Conservation (phyloP, 2,797 vertebrate genomes). For the Leptatherina wallacei region DNA sequence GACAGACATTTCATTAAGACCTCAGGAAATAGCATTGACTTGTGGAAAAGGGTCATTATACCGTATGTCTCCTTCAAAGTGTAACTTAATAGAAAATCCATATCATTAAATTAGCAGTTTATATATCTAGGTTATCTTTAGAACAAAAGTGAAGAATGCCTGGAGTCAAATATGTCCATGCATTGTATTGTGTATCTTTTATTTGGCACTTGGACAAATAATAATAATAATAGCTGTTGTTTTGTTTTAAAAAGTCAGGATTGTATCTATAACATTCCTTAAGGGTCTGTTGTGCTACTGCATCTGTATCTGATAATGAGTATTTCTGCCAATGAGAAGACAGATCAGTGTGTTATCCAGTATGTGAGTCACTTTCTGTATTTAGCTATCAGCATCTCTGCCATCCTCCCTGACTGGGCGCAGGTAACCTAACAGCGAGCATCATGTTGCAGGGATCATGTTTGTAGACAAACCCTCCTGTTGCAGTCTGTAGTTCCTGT, state of each 20-base stretch:
- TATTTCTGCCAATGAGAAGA: conserved; percentile 1
- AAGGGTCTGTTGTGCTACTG: neutral
- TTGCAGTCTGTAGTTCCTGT: conserved; percentile 32
- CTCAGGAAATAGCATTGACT: neutral
- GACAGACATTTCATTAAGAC: neutral
- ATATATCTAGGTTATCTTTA: neutral
- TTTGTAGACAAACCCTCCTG: conserved; percentile 22
- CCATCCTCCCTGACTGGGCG: conserved; percentile 19
- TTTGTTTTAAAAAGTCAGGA: neutral
- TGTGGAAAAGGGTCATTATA: neutral
- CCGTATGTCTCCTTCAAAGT: neutral
- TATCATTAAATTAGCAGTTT: neutral
- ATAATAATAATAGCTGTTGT: no score
- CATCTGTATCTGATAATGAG: neutral
- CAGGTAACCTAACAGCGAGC: conserved; percentile 46
- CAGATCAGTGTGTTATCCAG: conserved; percentile 7
- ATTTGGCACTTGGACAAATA: neutral
- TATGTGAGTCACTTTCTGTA: conserved; percentile 25
- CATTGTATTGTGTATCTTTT: no score
- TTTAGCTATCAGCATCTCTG: conserved; percentile 36
- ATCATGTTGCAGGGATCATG: conserved; percentile 60
- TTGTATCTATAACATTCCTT: neutral
- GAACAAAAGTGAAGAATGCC: neutral
- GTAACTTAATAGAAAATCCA: neutral
- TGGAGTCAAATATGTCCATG: no score